Evolutionary conservation across 2,113 vertebrate species (phyloP).

Genomic region (Miniopterus natalensis): DNA sequence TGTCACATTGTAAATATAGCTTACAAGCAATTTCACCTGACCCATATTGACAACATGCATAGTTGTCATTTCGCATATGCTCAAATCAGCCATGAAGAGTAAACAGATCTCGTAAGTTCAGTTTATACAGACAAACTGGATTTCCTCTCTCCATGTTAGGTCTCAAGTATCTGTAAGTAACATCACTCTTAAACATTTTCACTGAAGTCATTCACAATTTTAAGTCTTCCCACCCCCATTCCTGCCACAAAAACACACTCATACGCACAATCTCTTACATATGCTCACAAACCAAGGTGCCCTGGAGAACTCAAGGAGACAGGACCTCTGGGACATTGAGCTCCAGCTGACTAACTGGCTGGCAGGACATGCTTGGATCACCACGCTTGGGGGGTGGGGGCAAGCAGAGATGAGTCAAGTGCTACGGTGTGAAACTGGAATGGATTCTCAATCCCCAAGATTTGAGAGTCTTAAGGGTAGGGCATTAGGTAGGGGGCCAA

Average conservation of each 20-base stretch:
- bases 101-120: conserved; percentile 26
- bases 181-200: conserved; percentile 52
- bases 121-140: neutral
- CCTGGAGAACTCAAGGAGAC: neutral
- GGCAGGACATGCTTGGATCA: conserved; percentile 22
- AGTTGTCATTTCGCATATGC: neutral
- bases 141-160: conserved; percentile 22
- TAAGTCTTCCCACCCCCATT: neutral
- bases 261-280: conserved; percentile 1
- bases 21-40: conserved; percentile 44
- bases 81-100: conserved; percentile 26
- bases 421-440: neutral
- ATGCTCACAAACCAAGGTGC: conserved; percentile 6
- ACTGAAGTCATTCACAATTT: conserved; percentile 43
- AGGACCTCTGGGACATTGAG: conserved; percentile 14
- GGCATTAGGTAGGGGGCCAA: neutral
- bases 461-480: conserved; percentile 1
- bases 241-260: neutral
- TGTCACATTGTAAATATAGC: conserved; percentile 26
- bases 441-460: neutral
- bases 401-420: neutral
- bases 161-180: conserved; percentile 31
- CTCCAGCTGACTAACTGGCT: neutral
- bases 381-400: neutral
- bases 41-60: neutral